These are phyloP conservation scores for Pollenia angustigena DNA, from an alignment of 2,888 invertebrate genomes.

Conservation along the genomic window DNA sequence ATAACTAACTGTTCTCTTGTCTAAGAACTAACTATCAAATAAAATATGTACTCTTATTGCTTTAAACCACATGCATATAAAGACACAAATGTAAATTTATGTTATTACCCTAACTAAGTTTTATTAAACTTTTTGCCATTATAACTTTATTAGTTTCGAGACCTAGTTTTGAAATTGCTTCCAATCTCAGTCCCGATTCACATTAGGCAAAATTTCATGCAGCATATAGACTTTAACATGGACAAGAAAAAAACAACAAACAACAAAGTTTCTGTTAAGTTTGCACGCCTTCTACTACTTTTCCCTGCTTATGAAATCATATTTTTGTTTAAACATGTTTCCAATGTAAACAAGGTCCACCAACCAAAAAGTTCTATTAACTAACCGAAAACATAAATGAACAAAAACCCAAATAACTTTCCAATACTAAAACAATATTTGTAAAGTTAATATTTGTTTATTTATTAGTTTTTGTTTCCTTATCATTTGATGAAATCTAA, in stretches of 20 bases:
- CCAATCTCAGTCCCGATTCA: neutral
- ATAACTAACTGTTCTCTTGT: too few relatives aligned
- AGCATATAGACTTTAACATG: too few relatives aligned
- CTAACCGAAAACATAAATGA: conserved; percentile 45
- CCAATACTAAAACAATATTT: conserved; percentile 41
- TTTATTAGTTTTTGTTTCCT: conserved; percentile 66
- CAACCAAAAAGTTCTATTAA: conserved; percentile 3
- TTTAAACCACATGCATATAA: too few relatives aligned
- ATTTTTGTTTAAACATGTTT: too few relatives aligned
- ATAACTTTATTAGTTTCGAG: conserved; percentile 45
- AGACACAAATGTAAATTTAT: neutral
- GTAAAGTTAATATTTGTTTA: conserved; percentile 53
- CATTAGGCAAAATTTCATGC: too few relatives aligned
- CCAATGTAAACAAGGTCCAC: neutral
- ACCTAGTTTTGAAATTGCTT: conserved; percentile 49
- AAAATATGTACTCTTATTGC: too few relatives aligned
- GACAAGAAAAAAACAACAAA: too few relatives aligned
- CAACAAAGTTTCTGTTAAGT: too few relatives aligned
- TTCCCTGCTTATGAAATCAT: too few relatives aligned
- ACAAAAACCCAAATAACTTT: conserved; percentile 33
- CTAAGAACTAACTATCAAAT: too few relatives aligned
- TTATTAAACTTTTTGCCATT: neutral
- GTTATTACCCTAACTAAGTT: conserved; percentile 6
- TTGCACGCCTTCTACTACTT: too few relatives aligned
- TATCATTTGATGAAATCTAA: conserved; percentile 77